These are phyloP conservation scores for Eleginops maclovinus DNA, from an alignment of 2,113 vertebrate genomes.

Conservation along the genomic window DNA sequence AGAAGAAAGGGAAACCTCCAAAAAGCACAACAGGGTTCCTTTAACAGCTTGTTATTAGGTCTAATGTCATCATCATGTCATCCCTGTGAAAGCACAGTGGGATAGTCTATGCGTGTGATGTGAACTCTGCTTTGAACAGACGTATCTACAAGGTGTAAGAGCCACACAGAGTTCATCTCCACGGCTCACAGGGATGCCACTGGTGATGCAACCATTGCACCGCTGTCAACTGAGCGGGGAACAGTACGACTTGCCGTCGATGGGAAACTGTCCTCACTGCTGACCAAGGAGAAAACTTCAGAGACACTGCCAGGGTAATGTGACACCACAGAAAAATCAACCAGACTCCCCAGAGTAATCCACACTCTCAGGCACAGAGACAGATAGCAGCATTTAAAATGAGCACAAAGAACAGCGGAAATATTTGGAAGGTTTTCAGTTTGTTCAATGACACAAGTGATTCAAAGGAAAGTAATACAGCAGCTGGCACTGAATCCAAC, in stretches of 20 bases:
- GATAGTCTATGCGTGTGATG: neutral
- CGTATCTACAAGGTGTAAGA: conserved; percentile 25
- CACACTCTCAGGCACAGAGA: conserved; percentile 4
- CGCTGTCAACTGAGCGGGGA: conserved; percentile 2
- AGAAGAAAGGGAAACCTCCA: too few species aligned
- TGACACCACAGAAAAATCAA: conserved; percentile 20
- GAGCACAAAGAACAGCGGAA: conserved; percentile 8
- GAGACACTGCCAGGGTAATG: conserved; percentile 11
- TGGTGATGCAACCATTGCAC: conserved; percentile 43
- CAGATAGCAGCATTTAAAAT: conserved; percentile 34
- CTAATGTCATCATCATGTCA: neutral
- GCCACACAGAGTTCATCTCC: conserved; percentile 35
- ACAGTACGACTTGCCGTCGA: neutral
- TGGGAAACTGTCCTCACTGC: conserved; percentile 45
- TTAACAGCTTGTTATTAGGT: conserved; percentile 16
- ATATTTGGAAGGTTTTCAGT: conserved; percentile 33
- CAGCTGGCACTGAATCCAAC: neutral
- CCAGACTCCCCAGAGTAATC: conserved; percentile 31
- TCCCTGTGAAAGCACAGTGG: neutral
- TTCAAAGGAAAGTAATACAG: conserved; percentile 24
- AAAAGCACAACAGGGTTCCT: too few species aligned
- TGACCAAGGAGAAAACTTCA: conserved; percentile 54
- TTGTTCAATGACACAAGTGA: neutral
- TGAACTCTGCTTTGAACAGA: conserved; percentile 21
- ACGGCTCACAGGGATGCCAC: conserved; percentile 8